Evolutionary conservation across 2,888 invertebrate genomes (phyloP).

Genomic region (Nasonovia ribisnigri): DNA sequence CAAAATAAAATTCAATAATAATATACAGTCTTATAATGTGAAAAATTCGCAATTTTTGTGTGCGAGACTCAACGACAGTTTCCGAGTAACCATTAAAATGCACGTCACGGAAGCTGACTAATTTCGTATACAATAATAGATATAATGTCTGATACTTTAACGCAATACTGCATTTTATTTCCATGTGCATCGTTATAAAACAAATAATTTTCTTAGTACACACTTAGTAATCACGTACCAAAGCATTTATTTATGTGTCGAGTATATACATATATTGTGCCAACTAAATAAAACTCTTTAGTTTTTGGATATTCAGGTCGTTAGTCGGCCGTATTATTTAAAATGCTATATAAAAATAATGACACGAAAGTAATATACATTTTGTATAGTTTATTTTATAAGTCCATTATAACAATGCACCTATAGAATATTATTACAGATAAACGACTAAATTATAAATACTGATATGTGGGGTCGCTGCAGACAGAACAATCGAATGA

Average conservation of each 20-base stretch:
- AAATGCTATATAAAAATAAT: neutral
- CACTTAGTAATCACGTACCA: neutral
- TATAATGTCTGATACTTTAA: neutral
- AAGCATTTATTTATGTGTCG: neutral
- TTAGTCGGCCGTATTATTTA: neutral
- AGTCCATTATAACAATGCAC: neutral
- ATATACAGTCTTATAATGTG: neutral
- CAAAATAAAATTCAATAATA: neutral
- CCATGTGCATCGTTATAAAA: neutral
- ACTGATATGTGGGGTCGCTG: accelerated
- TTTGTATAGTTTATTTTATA: neutral
- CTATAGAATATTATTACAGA: neutral
- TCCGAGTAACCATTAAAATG: neutral
- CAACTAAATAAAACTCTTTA: neutral
- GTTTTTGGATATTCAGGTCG: neutral
- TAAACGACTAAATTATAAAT: neutral
- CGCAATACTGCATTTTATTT: neutral
- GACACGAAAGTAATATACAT: neutral
- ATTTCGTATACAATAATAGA: neutral
- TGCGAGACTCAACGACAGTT: neutral
- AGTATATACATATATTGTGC: neutral
- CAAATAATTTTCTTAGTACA: neutral
- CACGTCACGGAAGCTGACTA: neutral
- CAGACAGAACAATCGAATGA: neutral
- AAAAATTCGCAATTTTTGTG: neutral